phyloP scores from a whole-genome alignment of 1,140 invertebrate species.

The Patella vulgata region DNA sequence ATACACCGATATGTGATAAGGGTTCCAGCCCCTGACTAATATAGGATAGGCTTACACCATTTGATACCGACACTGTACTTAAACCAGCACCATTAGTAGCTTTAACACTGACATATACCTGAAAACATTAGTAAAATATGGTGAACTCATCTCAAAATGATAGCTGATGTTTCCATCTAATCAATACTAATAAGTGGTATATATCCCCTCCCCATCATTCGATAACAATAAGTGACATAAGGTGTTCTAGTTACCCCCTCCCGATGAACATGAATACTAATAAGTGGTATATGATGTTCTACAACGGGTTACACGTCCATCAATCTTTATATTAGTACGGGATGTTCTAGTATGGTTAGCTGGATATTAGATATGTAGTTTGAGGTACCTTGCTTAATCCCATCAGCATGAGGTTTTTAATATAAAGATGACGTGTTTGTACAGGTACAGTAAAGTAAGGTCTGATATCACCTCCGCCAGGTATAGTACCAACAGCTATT shows the following conservation, averaged over 20 bases:
- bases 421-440: constrained; percentile 20
- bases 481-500: constrained; percentile 40
- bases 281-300: too few species aligned
- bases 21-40: constrained; percentile 42
- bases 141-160: too few species aligned
- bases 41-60: constrained; percentile 47
- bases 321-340: too few species aligned
- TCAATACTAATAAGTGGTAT: too few species aligned
- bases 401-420: constrained; percentile 28
- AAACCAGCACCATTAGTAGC: constrained; percentile 43
- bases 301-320: too few species aligned
- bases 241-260: too few species aligned
- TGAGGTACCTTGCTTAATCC: constrained; percentile 34
- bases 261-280: too few species aligned
- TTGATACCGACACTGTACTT: constrained; percentile 36
- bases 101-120: constrained; percentile 47
- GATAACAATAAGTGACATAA: too few species aligned
- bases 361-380: too few species aligned
- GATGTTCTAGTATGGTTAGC: too few species aligned
- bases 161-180: too few species aligned
- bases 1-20: constrained; percentile 27
- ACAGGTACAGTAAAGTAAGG: constrained; percentile 24
- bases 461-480: constrained; percentile 39
- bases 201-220: too few species aligned
- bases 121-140: constrained; percentile 15